Conservation (phyloP, 2,888 invertebrate genomes). For the Drosophila histrio region DNA sequence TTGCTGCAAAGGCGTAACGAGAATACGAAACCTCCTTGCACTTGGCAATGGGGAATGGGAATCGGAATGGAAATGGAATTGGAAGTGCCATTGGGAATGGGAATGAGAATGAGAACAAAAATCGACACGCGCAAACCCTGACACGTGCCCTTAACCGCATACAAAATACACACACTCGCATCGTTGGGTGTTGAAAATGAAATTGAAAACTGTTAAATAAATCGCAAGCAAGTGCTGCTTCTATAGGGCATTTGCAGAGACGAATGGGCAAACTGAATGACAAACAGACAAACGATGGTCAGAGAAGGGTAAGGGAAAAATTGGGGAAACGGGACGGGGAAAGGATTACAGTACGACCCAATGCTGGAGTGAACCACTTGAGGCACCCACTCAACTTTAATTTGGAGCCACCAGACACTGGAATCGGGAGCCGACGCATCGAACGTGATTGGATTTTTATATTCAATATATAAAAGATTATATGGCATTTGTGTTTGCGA, state of each 20-base stretch:
- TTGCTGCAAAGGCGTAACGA: conserved; percentile 58
- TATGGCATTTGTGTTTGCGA: conserved; percentile 48
- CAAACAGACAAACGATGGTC: conserved; percentile 24
- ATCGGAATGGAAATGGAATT: conserved; percentile 29
- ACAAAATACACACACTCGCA: conserved; percentile 31
- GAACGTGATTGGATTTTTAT: conserved; percentile 78
- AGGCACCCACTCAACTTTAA: conserved; percentile 62
- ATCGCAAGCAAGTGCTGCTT: conserved; percentile 66
- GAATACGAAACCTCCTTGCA: conserved; percentile 54
- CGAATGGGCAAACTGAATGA: conserved; percentile 41
- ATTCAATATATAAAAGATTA: conserved; percentile 79
- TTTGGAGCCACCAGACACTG: conserved; percentile 55
- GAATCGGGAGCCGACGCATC: conserved; percentile 27
- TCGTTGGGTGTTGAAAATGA: conserved; percentile 67
- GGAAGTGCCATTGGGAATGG: conserved; percentile 24
- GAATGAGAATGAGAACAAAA: conserved; percentile 25
- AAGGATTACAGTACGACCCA: conserved; percentile 4
- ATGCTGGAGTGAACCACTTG: conserved; percentile 39
- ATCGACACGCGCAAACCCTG: conserved; percentile 65
- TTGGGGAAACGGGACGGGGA: neutral
- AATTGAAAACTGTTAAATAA: conserved; percentile 79
- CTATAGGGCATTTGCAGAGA: conserved; percentile 32
- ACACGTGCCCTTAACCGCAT: conserved; percentile 70
- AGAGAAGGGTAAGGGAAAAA: neutral
- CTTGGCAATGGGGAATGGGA: conserved; percentile 54